phyloP scores from a whole-genome alignment of 2,113 vertebrate species.

The Nycticryphes semicollaris region DNA sequence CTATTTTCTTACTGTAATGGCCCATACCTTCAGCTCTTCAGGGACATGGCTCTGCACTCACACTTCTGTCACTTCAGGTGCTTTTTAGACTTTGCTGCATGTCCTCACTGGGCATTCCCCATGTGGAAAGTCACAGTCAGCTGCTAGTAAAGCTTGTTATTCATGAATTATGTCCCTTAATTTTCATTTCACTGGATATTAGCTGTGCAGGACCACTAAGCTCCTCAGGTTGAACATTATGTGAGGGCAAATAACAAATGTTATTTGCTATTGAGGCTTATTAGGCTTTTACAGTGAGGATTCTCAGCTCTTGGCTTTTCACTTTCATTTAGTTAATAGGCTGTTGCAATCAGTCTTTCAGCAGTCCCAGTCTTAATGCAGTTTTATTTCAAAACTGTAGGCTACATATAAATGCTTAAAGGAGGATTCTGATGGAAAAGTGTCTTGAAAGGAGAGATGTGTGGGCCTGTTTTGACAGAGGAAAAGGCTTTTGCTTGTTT shows the following conservation, averaged over 20 bases:
- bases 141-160: background rate
- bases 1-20: background rate
- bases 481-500: background rate
- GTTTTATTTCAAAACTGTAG: background rate
- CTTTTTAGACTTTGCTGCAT: background rate
- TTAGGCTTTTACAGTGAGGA: background rate
- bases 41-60: background rate
- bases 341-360: background rate
- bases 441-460: background rate
- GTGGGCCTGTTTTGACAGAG: slow-evolving; percentile 16
- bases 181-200: background rate
- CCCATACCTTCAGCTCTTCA: background rate
- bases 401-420: background rate
- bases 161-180: background rate
- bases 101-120: background rate
- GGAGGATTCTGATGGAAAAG: background rate
- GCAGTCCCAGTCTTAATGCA: background rate
- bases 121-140: background rate
- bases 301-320: background rate
- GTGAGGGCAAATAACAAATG: background rate
- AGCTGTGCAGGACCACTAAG: background rate
- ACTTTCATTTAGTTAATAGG: background rate
- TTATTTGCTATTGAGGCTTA: background rate
- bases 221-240: background rate
- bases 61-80: background rate